Conservation (phyloP, 2,797 vertebrate species). For the Poecilia velifera region DNA sequence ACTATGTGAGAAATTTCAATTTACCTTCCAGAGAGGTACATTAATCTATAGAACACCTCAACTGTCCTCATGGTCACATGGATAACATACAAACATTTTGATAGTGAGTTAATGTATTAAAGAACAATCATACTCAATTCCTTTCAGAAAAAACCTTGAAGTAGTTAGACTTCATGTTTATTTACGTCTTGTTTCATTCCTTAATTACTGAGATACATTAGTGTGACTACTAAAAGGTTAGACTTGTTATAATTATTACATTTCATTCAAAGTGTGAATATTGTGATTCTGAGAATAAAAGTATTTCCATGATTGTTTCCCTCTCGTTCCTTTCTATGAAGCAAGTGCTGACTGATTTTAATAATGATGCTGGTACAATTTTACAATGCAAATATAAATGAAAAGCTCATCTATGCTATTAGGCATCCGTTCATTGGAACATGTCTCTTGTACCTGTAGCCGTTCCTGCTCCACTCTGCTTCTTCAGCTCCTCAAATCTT, state of each 20-base stretch:
- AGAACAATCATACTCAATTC: not conserved
- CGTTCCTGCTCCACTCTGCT: conserved; percentile 77
- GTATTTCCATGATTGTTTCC: not conserved
- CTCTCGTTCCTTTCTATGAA: not conserved
- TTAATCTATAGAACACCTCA: not conserved
- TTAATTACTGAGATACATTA: not conserved
- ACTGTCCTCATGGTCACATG: not conserved
- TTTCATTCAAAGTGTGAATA: not conserved
- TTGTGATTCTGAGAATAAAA: not conserved
- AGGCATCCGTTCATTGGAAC: not conserved
- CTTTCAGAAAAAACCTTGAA: not conserved
- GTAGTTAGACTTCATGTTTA: not conserved
- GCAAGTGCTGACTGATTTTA: not conserved
- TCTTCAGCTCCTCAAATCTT: conserved; percentile 84
- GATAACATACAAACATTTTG: no score
- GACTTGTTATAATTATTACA: not conserved
- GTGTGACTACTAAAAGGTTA: not conserved
- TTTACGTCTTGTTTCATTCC: not conserved
- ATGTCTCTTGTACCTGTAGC: conserved; percentile 45
- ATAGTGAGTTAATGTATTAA: no score
- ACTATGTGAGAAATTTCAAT: not conserved
- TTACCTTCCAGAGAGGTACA: not conserved
- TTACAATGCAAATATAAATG: not conserved
- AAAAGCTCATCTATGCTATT: not conserved
- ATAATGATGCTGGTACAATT: not conserved